These are phyloP conservation scores for Gryon sp. DNA, from an alignment of 1,140 invertebrate genomes.

Conservation along the genomic window DNA sequence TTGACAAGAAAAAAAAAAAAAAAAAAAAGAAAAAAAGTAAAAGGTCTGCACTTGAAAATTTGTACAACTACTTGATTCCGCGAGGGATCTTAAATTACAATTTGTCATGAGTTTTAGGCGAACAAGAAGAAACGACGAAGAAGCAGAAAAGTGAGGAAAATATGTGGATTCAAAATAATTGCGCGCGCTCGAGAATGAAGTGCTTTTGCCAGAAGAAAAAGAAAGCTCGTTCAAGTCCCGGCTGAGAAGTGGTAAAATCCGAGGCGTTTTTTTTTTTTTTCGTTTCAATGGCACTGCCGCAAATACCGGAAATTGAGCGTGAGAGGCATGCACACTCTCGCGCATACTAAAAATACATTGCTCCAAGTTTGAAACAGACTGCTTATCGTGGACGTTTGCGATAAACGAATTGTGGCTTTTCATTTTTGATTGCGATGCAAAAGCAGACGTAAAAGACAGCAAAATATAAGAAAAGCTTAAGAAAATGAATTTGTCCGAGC, in stretches of 20 bases:
- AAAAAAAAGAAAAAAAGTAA: no score
- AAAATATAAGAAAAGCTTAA: no score
- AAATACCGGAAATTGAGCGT: conserved; percentile 59
- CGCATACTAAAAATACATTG: conserved; percentile 59
- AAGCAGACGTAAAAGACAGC: no score
- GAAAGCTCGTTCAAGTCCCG: neutral
- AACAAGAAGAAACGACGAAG: neutral
- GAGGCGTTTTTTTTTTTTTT: conserved; percentile 36
- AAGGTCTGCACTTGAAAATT: no score
- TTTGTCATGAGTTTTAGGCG: no score
- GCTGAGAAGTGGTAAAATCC: conserved; percentile 10
- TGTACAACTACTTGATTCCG: no score
- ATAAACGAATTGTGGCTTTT: conserved; percentile 46
- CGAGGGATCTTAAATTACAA: no score
- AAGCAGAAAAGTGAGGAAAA: neutral
- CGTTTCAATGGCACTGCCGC: conserved; percentile 32
- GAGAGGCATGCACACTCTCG: conserved; percentile 51
- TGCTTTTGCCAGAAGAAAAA: conserved; percentile 7
- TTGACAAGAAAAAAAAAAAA: no score
- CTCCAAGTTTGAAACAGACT: conserved; percentile 26
- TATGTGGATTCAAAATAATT: conserved; percentile 1
- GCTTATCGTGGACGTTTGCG: conserved; percentile 38
- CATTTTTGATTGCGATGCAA: conserved; percentile 4
- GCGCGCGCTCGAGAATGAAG: conserved; percentile 2
- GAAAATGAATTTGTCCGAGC: conserved; percentile 15